Conservation (phyloP, 2,113 vertebrate species). For the Tyto alba region DNA sequence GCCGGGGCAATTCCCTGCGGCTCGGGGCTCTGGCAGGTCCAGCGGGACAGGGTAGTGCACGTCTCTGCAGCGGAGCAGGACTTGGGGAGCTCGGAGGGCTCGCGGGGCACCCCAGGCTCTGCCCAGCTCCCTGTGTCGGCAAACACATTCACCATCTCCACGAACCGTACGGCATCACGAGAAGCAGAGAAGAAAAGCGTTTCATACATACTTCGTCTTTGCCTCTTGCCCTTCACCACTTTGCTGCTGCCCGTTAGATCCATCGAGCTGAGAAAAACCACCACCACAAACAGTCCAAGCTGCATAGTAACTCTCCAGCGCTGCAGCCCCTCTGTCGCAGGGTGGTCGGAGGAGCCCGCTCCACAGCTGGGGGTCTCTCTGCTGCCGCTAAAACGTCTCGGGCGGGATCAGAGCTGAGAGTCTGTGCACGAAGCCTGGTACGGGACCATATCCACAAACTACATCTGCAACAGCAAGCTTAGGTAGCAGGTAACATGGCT, state of each 20-base stretch:
- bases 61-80: neutral
- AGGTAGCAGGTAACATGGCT: slow-evolving; percentile 63
- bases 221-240: slow-evolving; percentile 85
- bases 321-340: slow-evolving; percentile 75
- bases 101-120: neutral
- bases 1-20: neutral
- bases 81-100: neutral
- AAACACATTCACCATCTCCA: neutral
- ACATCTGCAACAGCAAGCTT: slow-evolving; percentile 55
- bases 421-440: slow-evolving; percentile 65
- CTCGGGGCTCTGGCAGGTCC: neutral
- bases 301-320: slow-evolving; percentile 92
- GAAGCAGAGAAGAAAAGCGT: neutral
- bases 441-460: slow-evolving; percentile 66
- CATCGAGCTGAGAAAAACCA: slow-evolving; percentile 91
- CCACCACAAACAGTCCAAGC: slow-evolving; percentile 90
- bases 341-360: slow-evolving; percentile 72
- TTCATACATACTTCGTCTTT: slow-evolving; percentile 90
- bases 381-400: slow-evolving; percentile 64
- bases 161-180: rapidly evolving
- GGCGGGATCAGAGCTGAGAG: slow-evolving; percentile 71
- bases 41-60: rapidly evolving
- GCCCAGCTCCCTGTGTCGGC: neutral
- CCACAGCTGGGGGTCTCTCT: slow-evolving; percentile 36
- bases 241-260: slow-evolving; percentile 83